These are phyloP conservation scores for Diadema setosum DNA, from an alignment of 35 echinoderm and acorn worm species.

Conservation along the genomic window DNA sequence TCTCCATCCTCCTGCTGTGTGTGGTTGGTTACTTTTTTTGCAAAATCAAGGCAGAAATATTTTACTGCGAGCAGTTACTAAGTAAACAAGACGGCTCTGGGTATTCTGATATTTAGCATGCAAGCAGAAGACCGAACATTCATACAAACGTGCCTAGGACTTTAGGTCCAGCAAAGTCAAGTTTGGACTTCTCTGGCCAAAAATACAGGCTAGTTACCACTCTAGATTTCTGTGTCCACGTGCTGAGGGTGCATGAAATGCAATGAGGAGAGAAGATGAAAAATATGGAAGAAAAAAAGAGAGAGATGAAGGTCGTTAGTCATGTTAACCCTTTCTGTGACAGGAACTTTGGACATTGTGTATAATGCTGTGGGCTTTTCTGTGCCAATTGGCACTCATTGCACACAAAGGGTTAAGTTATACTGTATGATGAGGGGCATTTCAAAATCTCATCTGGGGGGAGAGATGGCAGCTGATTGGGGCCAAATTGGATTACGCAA, in stretches of 20 bases:
- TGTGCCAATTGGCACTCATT: no score
- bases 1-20: constrained; percentile 11
- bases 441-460: no score
- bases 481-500: no score
- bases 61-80: not conserved
- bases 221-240: not conserved
- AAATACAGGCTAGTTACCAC: not conserved
- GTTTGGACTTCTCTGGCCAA: not conserved
- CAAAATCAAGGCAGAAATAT: not conserved
- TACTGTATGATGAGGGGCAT: no score
- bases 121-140: no score
- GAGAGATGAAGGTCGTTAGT: not conserved
- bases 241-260: not conserved
- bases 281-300: not conserved
- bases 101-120: not conserved
- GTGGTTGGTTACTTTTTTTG: not conserved
- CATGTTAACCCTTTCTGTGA: no score
- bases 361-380: no score
- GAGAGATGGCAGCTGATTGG: no score
- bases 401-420: no score
- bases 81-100: not conserved
- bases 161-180: no score
- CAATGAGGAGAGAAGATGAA: not conserved
- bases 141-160: no score
- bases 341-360: no score